Evolutionary conservation across 2,113 vertebrate genomes (phyloP).

Genomic region (Jaculus jaculus): DNA sequence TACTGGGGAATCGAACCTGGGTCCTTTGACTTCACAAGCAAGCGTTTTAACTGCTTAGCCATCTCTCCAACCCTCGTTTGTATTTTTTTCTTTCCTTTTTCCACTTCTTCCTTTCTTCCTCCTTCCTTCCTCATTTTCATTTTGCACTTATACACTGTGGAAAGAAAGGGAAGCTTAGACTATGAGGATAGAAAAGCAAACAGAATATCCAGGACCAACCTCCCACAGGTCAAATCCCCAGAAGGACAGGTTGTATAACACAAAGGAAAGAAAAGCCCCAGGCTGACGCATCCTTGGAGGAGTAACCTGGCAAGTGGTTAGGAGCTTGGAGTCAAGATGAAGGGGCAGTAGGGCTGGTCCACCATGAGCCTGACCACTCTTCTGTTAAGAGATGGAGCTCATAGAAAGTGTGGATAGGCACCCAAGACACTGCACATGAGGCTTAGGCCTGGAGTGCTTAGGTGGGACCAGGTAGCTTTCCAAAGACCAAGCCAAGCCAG

Average conservation of each 20-base stretch:
- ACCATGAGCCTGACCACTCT: neutral
- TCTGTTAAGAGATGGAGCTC: neutral
- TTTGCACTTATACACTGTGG: neutral
- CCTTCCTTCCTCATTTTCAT: neutral
- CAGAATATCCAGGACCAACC: neutral
- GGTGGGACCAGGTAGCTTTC: neutral
- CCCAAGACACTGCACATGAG: neutral
- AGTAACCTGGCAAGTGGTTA: neutral
- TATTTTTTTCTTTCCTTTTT: too few species aligned
- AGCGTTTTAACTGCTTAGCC: too few species aligned
- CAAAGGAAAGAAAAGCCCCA: neutral
- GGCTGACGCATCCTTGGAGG: neutral
- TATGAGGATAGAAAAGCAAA: neutral
- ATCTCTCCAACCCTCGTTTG: too few species aligned
- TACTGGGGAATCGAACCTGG: too few species aligned
- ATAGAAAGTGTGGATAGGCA: fast-evolving
- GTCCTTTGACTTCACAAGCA: too few species aligned
- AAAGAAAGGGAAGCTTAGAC: neutral
- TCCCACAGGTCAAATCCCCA: neutral
- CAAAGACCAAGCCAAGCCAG: neutral
- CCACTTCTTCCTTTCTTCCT: neutral
- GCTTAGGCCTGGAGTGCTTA: neutral
- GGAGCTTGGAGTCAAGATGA: too few species aligned
- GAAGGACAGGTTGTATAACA: neutral
- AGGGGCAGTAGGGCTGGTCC: neutral